A percentile compares a stretch with the other conserved stretches of the same genome.
These are phyloP conservation scores for Nasonia vitripennis DNA, from an alignment of 1,140 invertebrate genomes.

Conservation along the genomic window DNA sequence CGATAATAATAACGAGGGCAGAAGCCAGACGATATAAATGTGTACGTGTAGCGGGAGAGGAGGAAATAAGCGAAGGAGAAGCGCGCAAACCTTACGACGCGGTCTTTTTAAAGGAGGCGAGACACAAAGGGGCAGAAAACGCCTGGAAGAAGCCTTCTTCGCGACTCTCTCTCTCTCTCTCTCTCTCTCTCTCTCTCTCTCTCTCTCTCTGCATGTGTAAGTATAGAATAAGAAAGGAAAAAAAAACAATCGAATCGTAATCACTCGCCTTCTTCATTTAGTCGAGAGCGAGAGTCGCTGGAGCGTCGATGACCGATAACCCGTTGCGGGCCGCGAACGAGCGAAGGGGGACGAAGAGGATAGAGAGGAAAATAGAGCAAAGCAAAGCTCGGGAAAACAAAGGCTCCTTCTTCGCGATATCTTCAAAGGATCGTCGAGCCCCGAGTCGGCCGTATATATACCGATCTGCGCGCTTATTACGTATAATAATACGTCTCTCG, in stretches of 20 bases:
- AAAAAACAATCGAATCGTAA: background rate
- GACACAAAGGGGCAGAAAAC: background rate
- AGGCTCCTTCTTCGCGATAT: background rate
- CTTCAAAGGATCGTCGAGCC: too few relatives aligned
- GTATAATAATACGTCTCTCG: too few relatives aligned
- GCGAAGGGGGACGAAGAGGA: background rate
- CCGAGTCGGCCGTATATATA: too few relatives aligned
- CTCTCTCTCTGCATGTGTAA: background rate
- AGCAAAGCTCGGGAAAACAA: background rate
- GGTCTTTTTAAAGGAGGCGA: background rate
- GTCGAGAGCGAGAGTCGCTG: background rate
- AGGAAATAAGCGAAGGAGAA: background rate
- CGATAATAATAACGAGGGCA: background rate
- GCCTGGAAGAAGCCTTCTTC: slow-evolving; percentile 7
- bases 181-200: background rate
- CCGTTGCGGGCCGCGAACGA: background rate
- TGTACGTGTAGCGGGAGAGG: too few relatives aligned
- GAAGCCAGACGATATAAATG: background rate
- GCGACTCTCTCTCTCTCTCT: background rate
- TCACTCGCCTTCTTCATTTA: slow-evolving; percentile 8
- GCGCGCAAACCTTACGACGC: background rate
- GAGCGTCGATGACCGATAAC: slow-evolving; percentile 13
- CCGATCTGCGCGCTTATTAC: too few relatives aligned
- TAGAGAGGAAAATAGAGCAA: background rate
- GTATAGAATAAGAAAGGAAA: background rate